These are phyloP conservation scores for Trachymyrmex septentrionalis DNA, from an alignment of 1,140 invertebrate species.

Conservation along the genomic window DNA sequence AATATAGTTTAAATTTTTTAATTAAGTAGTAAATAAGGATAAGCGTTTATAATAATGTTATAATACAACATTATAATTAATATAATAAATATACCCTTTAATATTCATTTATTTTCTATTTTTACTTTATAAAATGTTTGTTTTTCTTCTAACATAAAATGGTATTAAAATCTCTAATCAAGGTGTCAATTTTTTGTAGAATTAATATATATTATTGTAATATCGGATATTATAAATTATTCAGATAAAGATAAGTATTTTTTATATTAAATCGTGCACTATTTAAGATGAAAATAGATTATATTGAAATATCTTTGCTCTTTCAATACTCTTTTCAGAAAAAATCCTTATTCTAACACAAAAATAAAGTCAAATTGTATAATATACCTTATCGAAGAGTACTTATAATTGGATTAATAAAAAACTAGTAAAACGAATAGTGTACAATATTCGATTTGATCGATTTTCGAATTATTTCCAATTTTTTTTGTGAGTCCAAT, in stretches of 20 bases:
- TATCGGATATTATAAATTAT: background rate
- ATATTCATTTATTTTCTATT: background rate
- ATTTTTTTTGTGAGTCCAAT: no score
- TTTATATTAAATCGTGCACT: background rate
- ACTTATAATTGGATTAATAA: no score
- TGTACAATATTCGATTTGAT: no score
- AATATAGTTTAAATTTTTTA: background rate
- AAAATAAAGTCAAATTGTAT: background rate
- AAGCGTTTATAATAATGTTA: background rate
- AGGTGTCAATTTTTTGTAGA: background rate
- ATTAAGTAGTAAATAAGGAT: background rate
- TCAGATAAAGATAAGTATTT: background rate
- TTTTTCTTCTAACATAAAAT: background rate
- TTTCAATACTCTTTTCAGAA: background rate
- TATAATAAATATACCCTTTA: background rate
- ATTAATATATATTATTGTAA: background rate
- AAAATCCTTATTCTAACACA: background rate
- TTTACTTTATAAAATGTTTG: background rate
- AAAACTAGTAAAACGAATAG: no score
- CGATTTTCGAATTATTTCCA: no score
- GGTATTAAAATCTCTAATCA: background rate
- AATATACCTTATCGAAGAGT: no score
- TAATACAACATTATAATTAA: background rate
- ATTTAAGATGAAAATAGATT: background rate
- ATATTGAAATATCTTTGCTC: background rate